A percentile compares a stretch with the other conserved stretches of the same genome.
Conservation (phyloP, 2,113 vertebrate genomes). For the Hymenochirus boettgeri region DNA sequence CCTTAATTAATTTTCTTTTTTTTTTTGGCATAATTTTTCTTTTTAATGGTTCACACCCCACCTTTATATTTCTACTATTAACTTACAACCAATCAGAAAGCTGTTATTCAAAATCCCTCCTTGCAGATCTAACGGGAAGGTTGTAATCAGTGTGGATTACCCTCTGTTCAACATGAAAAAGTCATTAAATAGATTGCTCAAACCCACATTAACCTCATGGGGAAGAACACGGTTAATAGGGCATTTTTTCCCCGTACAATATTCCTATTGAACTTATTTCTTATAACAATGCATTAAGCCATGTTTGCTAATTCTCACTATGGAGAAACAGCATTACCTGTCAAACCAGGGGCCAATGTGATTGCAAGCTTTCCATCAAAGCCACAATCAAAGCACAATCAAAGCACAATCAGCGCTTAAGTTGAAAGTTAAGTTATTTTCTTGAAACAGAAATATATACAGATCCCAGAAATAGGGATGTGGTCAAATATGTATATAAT, state of each 20-base stretch:
- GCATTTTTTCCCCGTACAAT: not conserved
- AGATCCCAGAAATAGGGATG: not conserved
- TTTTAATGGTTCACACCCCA: not conserved
- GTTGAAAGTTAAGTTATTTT: constrained; percentile 32
- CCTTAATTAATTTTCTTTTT: not conserved
- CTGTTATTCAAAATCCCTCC: not conserved
- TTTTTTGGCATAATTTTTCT: not conserved
- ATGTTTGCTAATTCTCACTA: not conserved
- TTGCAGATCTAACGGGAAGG: not conserved
- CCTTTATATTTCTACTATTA: not conserved
- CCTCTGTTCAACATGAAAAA: not conserved
- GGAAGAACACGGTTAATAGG: not conserved
- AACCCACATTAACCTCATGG: not conserved
- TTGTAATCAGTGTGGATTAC: not conserved
- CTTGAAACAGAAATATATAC: not conserved
- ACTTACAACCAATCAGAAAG: not conserved
- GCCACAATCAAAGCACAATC: too few species aligned
- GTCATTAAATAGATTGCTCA: not conserved
- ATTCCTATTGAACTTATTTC: not conserved
- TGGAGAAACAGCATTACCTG: not conserved
- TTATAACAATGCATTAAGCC: not conserved
- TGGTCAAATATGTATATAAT: too few species aligned
- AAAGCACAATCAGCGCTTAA: not conserved
- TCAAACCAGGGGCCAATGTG: not conserved
- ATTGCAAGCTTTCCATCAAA: not conserved